Evolutionary conservation across 2,888 invertebrate species (phyloP).

Genomic region (Desoria tigrina): DNA sequence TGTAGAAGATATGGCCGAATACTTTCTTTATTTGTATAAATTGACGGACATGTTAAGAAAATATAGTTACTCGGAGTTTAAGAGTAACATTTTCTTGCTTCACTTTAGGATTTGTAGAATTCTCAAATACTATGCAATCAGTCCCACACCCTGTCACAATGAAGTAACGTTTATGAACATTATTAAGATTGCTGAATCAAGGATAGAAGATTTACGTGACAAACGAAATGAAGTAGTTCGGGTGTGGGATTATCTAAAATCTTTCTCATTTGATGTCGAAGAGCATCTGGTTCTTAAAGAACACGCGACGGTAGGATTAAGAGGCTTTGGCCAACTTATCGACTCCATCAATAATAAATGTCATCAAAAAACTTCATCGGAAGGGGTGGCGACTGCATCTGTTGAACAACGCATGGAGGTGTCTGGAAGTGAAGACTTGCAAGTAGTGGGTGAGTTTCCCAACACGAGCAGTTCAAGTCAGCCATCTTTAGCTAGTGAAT

Average conservation of each 20-base stretch:
- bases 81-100: not conserved
- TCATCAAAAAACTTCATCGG: too few species aligned
- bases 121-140: not conserved
- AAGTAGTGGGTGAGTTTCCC: too few species aligned
- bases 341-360: not conserved
- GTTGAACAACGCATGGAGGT: too few species aligned
- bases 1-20: constrained; percentile 7
- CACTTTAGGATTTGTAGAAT: constrained; percentile 1
- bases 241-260: not conserved
- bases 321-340: not conserved
- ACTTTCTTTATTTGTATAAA: not conserved
- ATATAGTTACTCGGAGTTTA: not conserved
- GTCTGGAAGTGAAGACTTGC: too few species aligned
- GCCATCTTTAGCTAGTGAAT: too few species aligned
- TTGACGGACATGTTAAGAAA: not conserved
- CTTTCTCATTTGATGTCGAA: not conserved
- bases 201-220: not conserved
- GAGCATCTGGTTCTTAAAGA: not conserved
- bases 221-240: not conserved
- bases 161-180: not conserved
- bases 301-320: not conserved
- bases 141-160: not conserved
- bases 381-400: too few species aligned
- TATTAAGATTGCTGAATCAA: not conserved
- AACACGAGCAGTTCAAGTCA: too few species aligned